A percentile compares a stretch with the other conserved stretches of the same genome.
These are phyloP conservation scores for Dendrocincla tyrannina DNA, from an alignment of 2,797 vertebrate genomes.

Conservation along the genomic window DNA sequence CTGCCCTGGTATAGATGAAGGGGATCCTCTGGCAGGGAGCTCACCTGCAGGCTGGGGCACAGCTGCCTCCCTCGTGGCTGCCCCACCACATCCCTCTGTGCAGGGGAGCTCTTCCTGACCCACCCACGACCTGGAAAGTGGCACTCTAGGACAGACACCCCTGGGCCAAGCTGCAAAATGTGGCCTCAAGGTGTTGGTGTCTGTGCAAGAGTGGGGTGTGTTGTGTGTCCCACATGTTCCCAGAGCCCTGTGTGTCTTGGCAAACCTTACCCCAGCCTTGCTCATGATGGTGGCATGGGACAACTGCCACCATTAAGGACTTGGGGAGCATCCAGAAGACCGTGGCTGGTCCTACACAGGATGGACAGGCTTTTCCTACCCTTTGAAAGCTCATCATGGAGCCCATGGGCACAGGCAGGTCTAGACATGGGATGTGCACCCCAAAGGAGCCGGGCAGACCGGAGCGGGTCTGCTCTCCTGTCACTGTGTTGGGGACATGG, in stretches of 20 bases:
- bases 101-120: neutral
- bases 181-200: neutral
- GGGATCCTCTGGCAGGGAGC: neutral
- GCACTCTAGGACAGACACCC: neutral
- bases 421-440: neutral
- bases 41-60: neutral
- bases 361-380: neutral
- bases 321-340: neutral
- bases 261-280: neutral
- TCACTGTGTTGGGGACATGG: rapidly evolving
- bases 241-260: rapidly evolving
- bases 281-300: neutral
- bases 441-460: neutral
- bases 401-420: neutral
- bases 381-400: neutral
- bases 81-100: neutral
- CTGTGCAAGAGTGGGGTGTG: neutral
- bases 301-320: neutral
- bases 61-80: neutral
- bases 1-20: neutral
- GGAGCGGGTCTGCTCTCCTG: neutral
- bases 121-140: neutral
- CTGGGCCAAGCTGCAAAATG: rapidly evolving
- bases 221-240: rapidly evolving
- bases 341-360: neutral